A percentile compares a stretch with the other conserved stretches of the same genome.
These are phyloP conservation scores for Arenaria interpres DNA, from an alignment of 2,113 vertebrate species.

Conservation along the genomic window DNA sequence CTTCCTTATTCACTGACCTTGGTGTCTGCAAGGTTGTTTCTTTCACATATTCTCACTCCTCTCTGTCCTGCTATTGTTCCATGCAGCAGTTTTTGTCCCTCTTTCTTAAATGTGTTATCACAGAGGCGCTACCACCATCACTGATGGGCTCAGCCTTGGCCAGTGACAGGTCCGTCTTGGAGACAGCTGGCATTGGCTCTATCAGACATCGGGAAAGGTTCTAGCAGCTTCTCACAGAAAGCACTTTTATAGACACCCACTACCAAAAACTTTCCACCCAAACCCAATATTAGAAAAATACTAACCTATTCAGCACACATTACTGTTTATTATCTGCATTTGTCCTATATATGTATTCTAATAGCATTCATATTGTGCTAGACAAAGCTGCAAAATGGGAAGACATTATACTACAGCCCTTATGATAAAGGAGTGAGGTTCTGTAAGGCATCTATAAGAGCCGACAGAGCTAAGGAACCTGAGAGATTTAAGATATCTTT, in stretches of 20 bases:
- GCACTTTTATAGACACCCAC: fast-evolving
- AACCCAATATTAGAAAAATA: not conserved
- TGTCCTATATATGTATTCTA: not conserved
- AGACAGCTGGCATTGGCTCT: not conserved
- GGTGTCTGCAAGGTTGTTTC: not conserved
- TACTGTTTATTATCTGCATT: not conserved
- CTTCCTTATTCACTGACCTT: not conserved
- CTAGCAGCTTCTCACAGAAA: not conserved
- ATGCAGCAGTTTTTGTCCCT: not conserved
- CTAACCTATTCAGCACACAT: not conserved
- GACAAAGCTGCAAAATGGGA: not conserved
- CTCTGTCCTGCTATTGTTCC: not conserved
- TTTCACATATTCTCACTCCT: not conserved
- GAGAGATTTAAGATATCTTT: not conserved
- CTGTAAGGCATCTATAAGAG: not conserved
- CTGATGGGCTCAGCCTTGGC: not conserved
- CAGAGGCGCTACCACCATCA: not conserved
- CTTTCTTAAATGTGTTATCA: not conserved
- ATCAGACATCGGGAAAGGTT: not conserved
- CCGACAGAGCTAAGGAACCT: not conserved
- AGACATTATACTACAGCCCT: not conserved
- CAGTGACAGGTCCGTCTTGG: fast-evolving
- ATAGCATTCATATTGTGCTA: not conserved
- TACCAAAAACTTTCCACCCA: not conserved
- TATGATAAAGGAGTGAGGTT: not conserved